Base-by-base conservation (phyloP, 2,888 invertebrate genomes). In the Anodontia alba region DNA sequence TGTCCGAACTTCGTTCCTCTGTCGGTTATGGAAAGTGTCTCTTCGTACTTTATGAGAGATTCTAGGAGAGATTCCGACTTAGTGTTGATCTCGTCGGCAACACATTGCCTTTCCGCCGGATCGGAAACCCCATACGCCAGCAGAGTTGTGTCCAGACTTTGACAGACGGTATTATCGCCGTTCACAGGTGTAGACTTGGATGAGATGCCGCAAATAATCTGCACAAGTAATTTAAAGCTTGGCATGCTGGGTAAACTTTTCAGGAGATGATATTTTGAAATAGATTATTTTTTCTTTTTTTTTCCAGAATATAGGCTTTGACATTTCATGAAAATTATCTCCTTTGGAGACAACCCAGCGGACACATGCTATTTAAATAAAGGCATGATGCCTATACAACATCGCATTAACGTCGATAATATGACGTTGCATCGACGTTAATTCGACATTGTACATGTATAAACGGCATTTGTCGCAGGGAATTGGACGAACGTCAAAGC, bases 101-200 rank as follows among this genome's bases (percentile, higher is more conserved):
- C 62, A 17, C 33, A 10, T 29, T 26, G 7, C 23, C 81, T 72
- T 26, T 62, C 73, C 15, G 10, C 8, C 10, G n/a, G 17, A 33
- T 81, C 78, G 5, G 73, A 36, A 0, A 89, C 70, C 1, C 78
- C 83, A 72, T 77, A 88, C 20, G 77, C 78, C 8, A 74, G 17
- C 57, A 89, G 72, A 7, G 88, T 88, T 2, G 83, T 81, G 68
- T 85, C 80, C 8, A 88, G 82, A 0, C 86, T 76, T 75, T 87
- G 86, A 0, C 80, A 74, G 2, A 83, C 74, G 5, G 86, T 81
- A 66, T 88, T 89, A 72, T 87, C 87, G 0, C 88, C 87, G 31
- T 86, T 87, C 54, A 89, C 86, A 29, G 88, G 88, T 1, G 54
- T 20, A 29, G 79, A 33, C 43, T 81, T 84, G 2, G 43, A 31